Evolutionary conservation across 2,888 invertebrate genomes (phyloP).

Genomic region (Acrocera orbiculus): DNA sequence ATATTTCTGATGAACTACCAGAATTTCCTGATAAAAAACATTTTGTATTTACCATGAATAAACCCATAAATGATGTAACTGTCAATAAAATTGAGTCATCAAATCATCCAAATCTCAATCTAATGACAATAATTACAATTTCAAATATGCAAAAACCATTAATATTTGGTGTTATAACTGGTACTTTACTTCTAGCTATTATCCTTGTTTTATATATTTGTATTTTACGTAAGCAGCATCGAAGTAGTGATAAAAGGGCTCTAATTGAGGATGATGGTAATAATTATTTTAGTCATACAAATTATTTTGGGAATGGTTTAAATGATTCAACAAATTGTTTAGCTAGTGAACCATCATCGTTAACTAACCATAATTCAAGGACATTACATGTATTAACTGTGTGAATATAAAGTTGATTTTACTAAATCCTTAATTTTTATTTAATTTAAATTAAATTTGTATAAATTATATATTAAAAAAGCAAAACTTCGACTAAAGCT

Average conservation of each 20-base stretch:
- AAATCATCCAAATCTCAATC: constrained; percentile 16
- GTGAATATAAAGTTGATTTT: constrained; percentile 2
- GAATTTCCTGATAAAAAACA: too few relatives aligned
- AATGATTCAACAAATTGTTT: not conserved
- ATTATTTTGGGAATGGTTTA: not conserved
- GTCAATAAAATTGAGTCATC: constrained; percentile 15
- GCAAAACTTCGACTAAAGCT: too few relatives aligned
- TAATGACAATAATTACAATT: constrained; percentile 15
- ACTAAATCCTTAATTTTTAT: too few relatives aligned
- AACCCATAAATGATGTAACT: constrained; percentile 6
- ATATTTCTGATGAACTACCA: too few relatives aligned
- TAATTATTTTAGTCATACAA: not conserved
- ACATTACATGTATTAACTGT: constrained; percentile 5
- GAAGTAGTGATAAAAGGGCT: constrained; percentile 18
- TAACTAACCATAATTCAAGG: too few relatives aligned
- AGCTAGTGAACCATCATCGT: not conserved
- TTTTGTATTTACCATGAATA: not conserved
- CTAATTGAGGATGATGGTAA: constrained; percentile 17
- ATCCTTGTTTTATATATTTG: constrained; percentile 17
- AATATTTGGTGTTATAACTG: constrained; percentile 18
- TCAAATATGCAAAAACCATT: constrained; percentile 19
- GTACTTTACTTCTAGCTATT: constrained; percentile 16
- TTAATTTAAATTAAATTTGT: too few relatives aligned
- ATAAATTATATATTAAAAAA: too few relatives aligned
- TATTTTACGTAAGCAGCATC: constrained; percentile 15